Conservation (phyloP, 2,113 vertebrate species). For the Semicossyphus pulcher region DNA sequence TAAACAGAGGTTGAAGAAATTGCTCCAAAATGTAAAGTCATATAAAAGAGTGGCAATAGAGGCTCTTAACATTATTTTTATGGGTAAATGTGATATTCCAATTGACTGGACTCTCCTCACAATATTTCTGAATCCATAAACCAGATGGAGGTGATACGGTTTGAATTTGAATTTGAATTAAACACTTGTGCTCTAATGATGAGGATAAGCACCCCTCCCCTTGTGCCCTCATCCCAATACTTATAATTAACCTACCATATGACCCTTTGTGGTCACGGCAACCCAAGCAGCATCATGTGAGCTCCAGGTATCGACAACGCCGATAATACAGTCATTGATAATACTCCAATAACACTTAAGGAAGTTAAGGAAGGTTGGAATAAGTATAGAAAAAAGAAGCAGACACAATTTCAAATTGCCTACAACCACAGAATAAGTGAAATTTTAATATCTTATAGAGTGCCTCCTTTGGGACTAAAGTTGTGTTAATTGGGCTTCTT, state of each 20-base stretch:
- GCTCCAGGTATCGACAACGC: too few species aligned
- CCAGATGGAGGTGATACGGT: background rate
- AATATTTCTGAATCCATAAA: background rate
- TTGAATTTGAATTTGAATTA: too few species aligned
- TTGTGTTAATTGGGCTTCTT: conserved; percentile 4
- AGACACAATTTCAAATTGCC: too few species aligned
- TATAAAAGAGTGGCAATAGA: background rate
- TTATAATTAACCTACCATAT: too few species aligned
- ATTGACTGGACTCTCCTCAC: background rate
- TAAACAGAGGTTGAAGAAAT: background rate
- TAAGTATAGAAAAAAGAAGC: too few species aligned
- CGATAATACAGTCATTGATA: background rate
- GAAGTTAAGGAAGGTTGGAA: too few species aligned
- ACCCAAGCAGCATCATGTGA: too few species aligned
- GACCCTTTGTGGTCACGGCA: too few species aligned
- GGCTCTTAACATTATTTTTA: background rate
- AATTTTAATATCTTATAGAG: background rate
- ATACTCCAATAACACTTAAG: background rate
- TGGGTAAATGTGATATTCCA: background rate
- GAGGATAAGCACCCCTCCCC: too few species aligned
- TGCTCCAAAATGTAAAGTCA: background rate
- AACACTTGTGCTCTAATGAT: too few species aligned
- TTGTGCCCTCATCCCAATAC: too few species aligned
- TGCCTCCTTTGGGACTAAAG: background rate
- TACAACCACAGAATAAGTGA: too few species aligned